Evolutionary conservation across 2,888 invertebrate species (phyloP).

Genomic region (Muschampia plurimacula): DNA sequence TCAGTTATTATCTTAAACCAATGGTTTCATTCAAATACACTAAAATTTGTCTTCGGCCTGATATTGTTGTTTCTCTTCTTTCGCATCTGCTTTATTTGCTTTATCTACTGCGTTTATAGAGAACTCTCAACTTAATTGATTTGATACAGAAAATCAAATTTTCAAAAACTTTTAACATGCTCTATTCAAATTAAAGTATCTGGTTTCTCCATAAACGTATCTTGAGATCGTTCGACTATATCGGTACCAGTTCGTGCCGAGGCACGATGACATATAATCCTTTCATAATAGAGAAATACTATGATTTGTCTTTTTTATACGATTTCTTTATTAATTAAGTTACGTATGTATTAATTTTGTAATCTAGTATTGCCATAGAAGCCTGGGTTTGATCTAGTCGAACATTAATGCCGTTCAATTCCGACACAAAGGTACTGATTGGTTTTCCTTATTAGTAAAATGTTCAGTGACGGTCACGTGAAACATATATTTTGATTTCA

Average conservation of each 20-base stretch:
- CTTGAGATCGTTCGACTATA: not conserved
- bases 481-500: not conserved
- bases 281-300: not conserved
- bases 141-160: not conserved
- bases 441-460: not conserved
- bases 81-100: not conserved
- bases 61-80: not conserved
- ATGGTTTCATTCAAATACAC: too few species aligned
- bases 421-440: not conserved
- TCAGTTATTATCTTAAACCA: too few species aligned
- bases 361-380: too few species aligned
- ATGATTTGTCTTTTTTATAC: too few species aligned
- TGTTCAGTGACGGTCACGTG: not conserved
- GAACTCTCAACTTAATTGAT: not conserved
- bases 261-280: not conserved
- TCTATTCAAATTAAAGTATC: not conserved
- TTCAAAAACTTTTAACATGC: not conserved
- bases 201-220: conserved; percentile 14
- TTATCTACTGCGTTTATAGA: not conserved
- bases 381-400: not conserved
- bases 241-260: conserved; percentile 12
- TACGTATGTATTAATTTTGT: not conserved
- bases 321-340: not conserved
- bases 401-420: not conserved
- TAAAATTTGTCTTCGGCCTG: not conserved